Percentiles rank a stretch among this genome's conserved stretches.
Conservation (phyloP, 2,888 invertebrate genomes). For the Drosophila heteroneura region DNA sequence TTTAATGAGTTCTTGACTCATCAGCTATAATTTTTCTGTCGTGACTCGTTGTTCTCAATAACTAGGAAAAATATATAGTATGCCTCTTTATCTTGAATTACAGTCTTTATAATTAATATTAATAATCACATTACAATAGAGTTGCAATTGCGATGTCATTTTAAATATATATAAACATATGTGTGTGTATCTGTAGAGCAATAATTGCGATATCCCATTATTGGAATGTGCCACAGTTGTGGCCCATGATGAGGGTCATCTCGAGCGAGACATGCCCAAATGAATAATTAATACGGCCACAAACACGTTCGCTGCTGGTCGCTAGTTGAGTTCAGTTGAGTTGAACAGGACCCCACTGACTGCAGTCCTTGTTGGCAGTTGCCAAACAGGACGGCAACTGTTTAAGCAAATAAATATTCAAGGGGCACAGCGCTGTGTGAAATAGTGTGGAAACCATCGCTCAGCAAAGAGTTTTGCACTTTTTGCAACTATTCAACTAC, state of each 20-base stretch:
- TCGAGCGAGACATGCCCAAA: slow-evolving; percentile 46
- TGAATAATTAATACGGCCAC: slow-evolving; percentile 70
- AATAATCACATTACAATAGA: slow-evolving; percentile 48
- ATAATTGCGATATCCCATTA: slow-evolving; percentile 61
- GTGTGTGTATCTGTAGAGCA: slow-evolving; percentile 40
- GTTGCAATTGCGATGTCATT: slow-evolving; percentile 51
- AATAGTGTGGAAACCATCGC: background rate
- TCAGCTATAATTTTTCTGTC: slow-evolving; percentile 15
- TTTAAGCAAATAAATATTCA: slow-evolving; percentile 68
- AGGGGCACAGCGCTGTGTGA: slow-evolving; percentile 53
- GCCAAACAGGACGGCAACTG: slow-evolving; percentile 37
- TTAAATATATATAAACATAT: slow-evolving; percentile 8
- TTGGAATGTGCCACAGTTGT: slow-evolving; percentile 63
- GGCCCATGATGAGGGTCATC: slow-evolving; percentile 43
- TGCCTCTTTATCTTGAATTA: background rate
- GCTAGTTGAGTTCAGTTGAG: slow-evolving; percentile 35
- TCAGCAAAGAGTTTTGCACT: slow-evolving; percentile 2
- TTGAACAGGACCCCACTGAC: slow-evolving; percentile 10
- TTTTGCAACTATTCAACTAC: slow-evolving; percentile 45
- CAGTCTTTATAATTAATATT: slow-evolving; percentile 13
- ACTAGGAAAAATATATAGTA: background rate
- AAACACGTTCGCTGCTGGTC: slow-evolving; percentile 38
- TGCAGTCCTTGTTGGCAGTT: slow-evolving; percentile 15
- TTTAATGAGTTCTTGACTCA: slow-evolving; percentile 4
- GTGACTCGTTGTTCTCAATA: slow-evolving; percentile 4